Evolutionary conservation across 2,888 invertebrate species (phyloP).

Genomic region (Ochlodes sylvanus): DNA sequence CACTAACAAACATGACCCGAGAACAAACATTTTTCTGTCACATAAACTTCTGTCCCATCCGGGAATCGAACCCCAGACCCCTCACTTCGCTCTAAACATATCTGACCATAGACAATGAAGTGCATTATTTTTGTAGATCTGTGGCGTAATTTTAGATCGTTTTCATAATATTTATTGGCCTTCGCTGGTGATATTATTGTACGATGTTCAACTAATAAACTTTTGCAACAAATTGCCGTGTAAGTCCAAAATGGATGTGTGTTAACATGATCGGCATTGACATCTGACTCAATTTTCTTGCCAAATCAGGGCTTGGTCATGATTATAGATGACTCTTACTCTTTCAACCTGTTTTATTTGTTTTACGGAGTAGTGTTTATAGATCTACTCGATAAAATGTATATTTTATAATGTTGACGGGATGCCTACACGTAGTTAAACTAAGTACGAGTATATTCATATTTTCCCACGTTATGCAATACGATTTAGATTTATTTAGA

Average conservation of each 20-base stretch:
- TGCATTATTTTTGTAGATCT: too few species aligned
- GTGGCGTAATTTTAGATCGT: conserved; percentile 16
- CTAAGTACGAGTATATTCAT: background rate
- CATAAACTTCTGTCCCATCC: too few species aligned
- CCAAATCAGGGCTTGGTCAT: conserved; percentile 63
- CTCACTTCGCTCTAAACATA: too few species aligned
- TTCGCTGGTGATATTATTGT: background rate
- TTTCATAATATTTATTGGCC: conserved; percentile 20
- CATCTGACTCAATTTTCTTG: conserved; percentile 58
- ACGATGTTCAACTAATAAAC: conserved; percentile 35
- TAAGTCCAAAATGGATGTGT: conserved; percentile 10
- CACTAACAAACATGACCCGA: too few species aligned
- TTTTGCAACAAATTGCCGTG: conserved; percentile 32
- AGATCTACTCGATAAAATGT: conserved; percentile 10
- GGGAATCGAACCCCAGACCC: too few species aligned
- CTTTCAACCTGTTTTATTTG: conserved; percentile 57
- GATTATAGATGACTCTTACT: conserved; percentile 55
- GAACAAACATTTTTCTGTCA: too few species aligned
- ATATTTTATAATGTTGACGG: conserved; percentile 1
- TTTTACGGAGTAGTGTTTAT: conserved; percentile 9
- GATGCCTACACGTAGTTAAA: background rate
- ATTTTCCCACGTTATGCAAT: background rate
- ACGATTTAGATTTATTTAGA: background rate
- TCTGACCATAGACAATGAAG: too few species aligned
- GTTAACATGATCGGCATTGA: conserved; percentile 29